These are phyloP conservation scores for Pachliopta kotzebuea DNA, from an alignment of 2,888 invertebrate genomes.

Conservation along the genomic window DNA sequence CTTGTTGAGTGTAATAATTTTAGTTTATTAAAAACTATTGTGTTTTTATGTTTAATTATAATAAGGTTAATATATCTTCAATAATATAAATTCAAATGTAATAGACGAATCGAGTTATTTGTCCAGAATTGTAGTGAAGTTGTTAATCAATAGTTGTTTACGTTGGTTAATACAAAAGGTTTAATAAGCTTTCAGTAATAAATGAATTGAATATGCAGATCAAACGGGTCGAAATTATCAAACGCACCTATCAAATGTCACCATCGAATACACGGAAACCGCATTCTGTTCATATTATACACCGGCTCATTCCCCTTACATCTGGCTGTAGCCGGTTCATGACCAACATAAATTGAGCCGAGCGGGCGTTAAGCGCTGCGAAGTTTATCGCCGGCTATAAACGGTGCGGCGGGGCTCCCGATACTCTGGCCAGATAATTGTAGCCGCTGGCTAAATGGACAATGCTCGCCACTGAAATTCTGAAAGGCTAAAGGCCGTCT, in stretches of 20 bases:
- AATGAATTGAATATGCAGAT: constrained; percentile 21
- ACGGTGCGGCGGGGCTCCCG: constrained; percentile 38
- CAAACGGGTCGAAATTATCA: constrained; percentile 24
- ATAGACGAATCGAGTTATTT: too few relatives aligned
- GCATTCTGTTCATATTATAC: constrained; percentile 68
- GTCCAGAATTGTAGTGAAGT: too few relatives aligned
- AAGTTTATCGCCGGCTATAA: constrained; percentile 27
- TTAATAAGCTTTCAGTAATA: constrained; percentile 5
- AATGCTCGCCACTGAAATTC: constrained; percentile 40
- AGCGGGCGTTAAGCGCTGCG: constrained; percentile 32
- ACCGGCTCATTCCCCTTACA: constrained; percentile 62
- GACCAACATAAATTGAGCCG: constrained; percentile 47
- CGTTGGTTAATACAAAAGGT: background rate
- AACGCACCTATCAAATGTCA: constrained; percentile 57
- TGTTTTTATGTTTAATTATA: too few relatives aligned
- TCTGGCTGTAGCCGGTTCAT: constrained; percentile 49
- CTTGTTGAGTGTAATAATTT: too few relatives aligned
- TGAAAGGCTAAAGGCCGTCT: constrained; percentile 43
- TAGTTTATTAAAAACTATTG: too few relatives aligned
- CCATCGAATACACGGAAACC: constrained; percentile 64
- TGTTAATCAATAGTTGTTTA: too few relatives aligned
- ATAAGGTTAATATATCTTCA: too few relatives aligned
- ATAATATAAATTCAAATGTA: too few relatives aligned
- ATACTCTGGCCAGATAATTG: constrained; percentile 39
- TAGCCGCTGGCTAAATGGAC: constrained; percentile 48